Percentiles rank a stretch among this genome's conserved stretches.
Evolutionary conservation across 2,888 invertebrate species (phyloP).

Genomic region (Mythimna lalbum): DNA sequence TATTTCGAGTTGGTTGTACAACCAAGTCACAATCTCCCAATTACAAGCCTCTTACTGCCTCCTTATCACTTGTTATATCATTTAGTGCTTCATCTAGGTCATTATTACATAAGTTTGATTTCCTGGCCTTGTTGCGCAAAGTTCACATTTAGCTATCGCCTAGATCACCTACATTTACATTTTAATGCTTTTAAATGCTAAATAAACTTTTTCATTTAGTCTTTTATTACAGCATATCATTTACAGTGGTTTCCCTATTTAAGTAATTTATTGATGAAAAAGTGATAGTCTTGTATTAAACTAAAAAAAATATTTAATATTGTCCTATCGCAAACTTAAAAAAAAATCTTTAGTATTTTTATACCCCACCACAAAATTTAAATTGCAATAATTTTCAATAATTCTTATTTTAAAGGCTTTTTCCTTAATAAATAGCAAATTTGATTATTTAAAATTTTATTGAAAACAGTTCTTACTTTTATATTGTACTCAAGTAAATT

Average conservation of each 20-base stretch:
- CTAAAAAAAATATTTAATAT: too few species aligned
- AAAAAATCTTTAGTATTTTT: too few species aligned
- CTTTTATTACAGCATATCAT: neutral
- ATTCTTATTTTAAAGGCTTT: neutral
- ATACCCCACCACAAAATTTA: too few species aligned
- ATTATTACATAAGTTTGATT: slow-evolving; percentile 40
- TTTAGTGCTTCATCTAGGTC: slow-evolving; percentile 36
- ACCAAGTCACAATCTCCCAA: slow-evolving; percentile 18
- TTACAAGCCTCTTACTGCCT: slow-evolving; percentile 23
- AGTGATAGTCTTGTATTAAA: neutral
- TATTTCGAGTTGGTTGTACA: slow-evolving; percentile 16
- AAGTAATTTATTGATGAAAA: neutral
- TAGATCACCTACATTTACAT: slow-evolving; percentile 17
- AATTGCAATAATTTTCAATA: neutral
- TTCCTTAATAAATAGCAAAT: neutral
- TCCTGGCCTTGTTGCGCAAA: slow-evolving; percentile 44
- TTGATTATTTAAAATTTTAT: neutral
- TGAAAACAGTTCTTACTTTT: too few species aligned
- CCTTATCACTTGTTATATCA: slow-evolving; percentile 41
- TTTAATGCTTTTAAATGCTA: slow-evolving; percentile 4
- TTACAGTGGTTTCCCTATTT: neutral
- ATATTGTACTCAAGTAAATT: too few species aligned
- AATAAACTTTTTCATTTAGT: neutral
- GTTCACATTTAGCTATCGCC: slow-evolving; percentile 33
- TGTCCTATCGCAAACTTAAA: too few species aligned